Base-by-base conservation (phyloP, 1,140 invertebrate species). In the Apis cerana region DNA sequence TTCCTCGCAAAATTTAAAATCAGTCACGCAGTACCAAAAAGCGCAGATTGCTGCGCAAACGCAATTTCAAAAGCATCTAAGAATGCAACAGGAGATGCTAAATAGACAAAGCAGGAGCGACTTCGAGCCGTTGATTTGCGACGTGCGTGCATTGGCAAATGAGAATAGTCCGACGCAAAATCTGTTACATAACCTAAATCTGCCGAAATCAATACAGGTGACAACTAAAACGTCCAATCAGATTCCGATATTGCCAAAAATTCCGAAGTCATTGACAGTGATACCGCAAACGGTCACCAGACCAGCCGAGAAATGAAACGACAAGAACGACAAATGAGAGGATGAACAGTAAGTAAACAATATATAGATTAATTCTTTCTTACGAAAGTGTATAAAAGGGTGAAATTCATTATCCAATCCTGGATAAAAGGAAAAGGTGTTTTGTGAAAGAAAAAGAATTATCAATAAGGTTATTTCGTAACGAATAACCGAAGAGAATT, bases 181-280 rank as follows among this genome's bases (percentile, higher is more conserved):
- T 84, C 74, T 94, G 23, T 71, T 94, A 56, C 92, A 92, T 43
- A 93, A 93, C 78, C 80, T 94, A 52, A 94, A 94, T 83, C 83
- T 94, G 76, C 94, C 94, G 9, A 94, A 94, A 79, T 94, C 93
- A 10, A 94, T 94, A 84, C 94, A 94, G 77, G 94, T 94, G 54
- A 94, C 94, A 33, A 94, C 93, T 0, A 94, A 94, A 85, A 89
- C 90, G 76, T 82, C 88, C 27, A 89, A 86, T 80, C 90, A 91
- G 56, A 93, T 94, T 82, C 91, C 93, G 79, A 93, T 92, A 81
- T 93, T 97, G 93, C 96, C 96, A 67, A 97, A 96, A 93, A 97
- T 97, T 89, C 97, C 97, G 17, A 97, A 97, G 91, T 97, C 96
- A 2, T 90, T 97, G 64, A 97, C 96, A 5, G 96, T 97, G 75